Conservation (phyloP, 1,140 invertebrate species). For the Cryptotermes secundus region DNA sequence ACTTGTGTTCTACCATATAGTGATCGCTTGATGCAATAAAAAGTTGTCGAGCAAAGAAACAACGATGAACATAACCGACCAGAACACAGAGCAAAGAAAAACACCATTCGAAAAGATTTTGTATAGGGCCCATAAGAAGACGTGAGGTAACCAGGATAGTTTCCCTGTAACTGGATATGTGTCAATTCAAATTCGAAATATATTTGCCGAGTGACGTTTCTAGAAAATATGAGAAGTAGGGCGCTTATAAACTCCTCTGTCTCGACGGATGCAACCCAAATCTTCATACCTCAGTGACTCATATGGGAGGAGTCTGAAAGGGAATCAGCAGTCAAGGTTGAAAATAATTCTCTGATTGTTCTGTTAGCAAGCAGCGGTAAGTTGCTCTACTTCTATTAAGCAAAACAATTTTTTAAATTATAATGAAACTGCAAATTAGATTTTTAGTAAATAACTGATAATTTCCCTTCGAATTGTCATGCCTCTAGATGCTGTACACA, state of each 20-base stretch:
- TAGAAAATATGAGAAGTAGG: too few species aligned
- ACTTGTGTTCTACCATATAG: too few species aligned
- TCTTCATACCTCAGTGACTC: background rate
- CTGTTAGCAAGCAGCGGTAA: background rate
- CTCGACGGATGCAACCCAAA: background rate
- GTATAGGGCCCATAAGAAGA: too few species aligned
- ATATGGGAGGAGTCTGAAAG: background rate
- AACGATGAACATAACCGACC: too few species aligned
- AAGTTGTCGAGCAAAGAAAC: too few species aligned
- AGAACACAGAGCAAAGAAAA: too few species aligned
- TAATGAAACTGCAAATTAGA: background rate
- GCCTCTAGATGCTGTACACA: background rate
- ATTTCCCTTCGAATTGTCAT: background rate
- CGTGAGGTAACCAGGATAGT: too few species aligned
- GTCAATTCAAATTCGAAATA: too few species aligned
- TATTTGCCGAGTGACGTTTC: too few species aligned
- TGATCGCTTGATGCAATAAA: too few species aligned
- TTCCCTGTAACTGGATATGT: too few species aligned
- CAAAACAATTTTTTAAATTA: background rate
- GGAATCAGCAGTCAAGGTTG: background rate
- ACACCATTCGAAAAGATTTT: too few species aligned
- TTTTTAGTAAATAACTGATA: background rate
- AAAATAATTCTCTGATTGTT: background rate
- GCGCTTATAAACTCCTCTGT: background rate
- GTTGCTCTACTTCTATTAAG: background rate